These are phyloP conservation scores for Phycodurus eques DNA, from an alignment of 2,113 vertebrate species.

Conservation along the genomic window DNA sequence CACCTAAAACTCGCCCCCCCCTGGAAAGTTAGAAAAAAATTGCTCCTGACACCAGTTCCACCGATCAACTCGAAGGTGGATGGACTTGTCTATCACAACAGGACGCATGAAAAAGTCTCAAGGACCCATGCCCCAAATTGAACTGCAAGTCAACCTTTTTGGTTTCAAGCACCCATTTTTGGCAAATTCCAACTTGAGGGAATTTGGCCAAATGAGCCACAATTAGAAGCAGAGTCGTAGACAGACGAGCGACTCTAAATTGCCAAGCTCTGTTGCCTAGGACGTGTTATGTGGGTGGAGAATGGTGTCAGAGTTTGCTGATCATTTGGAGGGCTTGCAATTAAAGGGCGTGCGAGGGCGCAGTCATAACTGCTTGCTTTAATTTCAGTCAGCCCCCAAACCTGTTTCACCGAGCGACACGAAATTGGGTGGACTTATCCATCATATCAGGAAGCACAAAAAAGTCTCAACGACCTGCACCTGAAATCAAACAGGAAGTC, in stretches of 20 bases:
- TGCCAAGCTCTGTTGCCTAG: neutral
- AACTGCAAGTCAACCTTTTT: neutral
- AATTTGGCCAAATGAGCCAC: neutral
- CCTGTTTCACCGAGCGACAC: neutral
- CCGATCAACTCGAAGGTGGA: neutral
- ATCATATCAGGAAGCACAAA: neutral
- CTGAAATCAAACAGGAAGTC: neutral
- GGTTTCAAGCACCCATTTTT: neutral
- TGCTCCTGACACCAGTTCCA: too few relatives aligned
- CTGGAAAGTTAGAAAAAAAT: neutral
- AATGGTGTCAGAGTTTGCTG: constrained; percentile 4
- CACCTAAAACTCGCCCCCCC: too few relatives aligned
- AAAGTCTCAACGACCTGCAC: neutral
- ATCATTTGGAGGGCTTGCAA: neutral
- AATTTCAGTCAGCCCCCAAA: neutral
- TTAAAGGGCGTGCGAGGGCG: neutral
- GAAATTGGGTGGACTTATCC: neutral
- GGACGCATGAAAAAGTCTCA: neutral
- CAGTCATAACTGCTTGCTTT: neutral
- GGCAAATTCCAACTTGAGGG: neutral
- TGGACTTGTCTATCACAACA: neutral
- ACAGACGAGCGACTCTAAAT: neutral
- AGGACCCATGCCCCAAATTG: neutral
- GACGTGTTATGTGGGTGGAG: neutral
- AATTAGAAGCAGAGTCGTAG: neutral